Conservation (phyloP, 2,888 invertebrate genomes). For the Hyalella azteca region DNA sequence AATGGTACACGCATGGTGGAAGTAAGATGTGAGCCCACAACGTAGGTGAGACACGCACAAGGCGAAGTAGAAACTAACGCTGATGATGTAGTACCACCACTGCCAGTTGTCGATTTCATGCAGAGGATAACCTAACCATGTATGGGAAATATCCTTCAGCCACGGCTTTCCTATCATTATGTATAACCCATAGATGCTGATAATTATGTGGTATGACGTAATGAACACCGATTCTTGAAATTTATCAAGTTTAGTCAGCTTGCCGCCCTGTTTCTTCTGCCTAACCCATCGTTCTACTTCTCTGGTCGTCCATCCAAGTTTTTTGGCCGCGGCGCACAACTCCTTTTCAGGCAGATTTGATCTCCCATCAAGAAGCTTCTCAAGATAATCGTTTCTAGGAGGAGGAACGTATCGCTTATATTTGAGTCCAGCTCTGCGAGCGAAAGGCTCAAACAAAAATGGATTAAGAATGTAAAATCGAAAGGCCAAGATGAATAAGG, state of each 20-base stretch:
- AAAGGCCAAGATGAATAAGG: slow-evolving; percentile 17
- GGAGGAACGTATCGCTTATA: slow-evolving; percentile 19
- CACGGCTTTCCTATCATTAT: slow-evolving; percentile 42
- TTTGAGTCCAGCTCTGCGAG: slow-evolving; percentile 1
- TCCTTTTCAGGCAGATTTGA: background rate
- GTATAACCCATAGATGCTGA: slow-evolving; percentile 16
- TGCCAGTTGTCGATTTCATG: slow-evolving; percentile 68
- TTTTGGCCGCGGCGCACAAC: background rate
- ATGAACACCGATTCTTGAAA: slow-evolving; percentile 81
- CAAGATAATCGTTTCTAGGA: slow-evolving; percentile 8
- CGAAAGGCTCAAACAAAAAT: slow-evolving; percentile 32
- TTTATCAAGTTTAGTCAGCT: slow-evolving; percentile 85
- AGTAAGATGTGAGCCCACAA: slow-evolving; percentile 84
- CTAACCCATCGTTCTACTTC: slow-evolving; percentile 43
- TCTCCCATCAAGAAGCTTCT: slow-evolving; percentile 7
- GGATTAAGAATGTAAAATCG: slow-evolving; percentile 36
- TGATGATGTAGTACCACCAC: slow-evolving; percentile 49
- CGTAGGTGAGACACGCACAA: slow-evolving; percentile 77
- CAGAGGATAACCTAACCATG: slow-evolving; percentile 77
- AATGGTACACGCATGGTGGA: slow-evolving; percentile 94
- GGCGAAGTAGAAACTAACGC: slow-evolving; percentile 42
- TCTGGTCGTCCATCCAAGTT: background rate
- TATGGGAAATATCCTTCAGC: slow-evolving; percentile 42
- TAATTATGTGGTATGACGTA: background rate
- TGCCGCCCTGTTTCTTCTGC: slow-evolving; percentile 79